Evolutionary conservation across 2,888 invertebrate species (phyloP), one percentile per base, ranked within the genome.

Genomic region (Carterocephalus palaemon): DNA sequence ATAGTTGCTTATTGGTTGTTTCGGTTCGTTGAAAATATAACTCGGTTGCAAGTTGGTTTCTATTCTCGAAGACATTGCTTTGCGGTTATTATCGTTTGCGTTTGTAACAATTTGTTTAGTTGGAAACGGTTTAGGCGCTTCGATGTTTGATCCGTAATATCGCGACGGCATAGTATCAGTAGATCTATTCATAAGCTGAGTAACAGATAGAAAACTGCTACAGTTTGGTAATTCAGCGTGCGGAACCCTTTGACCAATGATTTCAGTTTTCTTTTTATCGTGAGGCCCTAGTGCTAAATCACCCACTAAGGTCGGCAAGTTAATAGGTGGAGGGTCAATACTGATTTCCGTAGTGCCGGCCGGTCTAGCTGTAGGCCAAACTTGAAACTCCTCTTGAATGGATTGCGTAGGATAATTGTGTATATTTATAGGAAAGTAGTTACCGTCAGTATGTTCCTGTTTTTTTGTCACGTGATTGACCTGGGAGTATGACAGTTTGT

Each of bases 311-410:
- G 86, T 86, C 2, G 86, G 86, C 38, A 86, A 60, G 56, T 86
- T 85, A 8, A 85, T 81, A 8, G 86, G 86, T 13, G 85, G 86
- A 10, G 85, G 85, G 51, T 86, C 86, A 48, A 86, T 85, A 52
- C 79, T 84, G 38, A 86, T 81, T 70, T 86, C 86, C 12, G 86
- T 77, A 4, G 85, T 85, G 2, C 85, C 86, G 8, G 77, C 69
- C 12, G 81, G 73, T 52, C 85, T 71, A 4, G 81, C 59, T 2
- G 85, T 71, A 8, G 85, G 84, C 86, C 86, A 86, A 8, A 77
- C 71, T 63, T 80, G 82, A 48, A 80, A 74, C 39, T 85, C 85
- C 47, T 86, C 86, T 60, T 79, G 79, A 31, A 62, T 55, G 32
- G 73, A 49, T 59, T 84, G 85, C 2, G 77, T 43, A 10, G 80